A percentile compares a stretch with the other conserved stretches of the same genome.
Conservation (phyloP, 2,113 vertebrate species). For the Nerophis lumbriciformis region DNA sequence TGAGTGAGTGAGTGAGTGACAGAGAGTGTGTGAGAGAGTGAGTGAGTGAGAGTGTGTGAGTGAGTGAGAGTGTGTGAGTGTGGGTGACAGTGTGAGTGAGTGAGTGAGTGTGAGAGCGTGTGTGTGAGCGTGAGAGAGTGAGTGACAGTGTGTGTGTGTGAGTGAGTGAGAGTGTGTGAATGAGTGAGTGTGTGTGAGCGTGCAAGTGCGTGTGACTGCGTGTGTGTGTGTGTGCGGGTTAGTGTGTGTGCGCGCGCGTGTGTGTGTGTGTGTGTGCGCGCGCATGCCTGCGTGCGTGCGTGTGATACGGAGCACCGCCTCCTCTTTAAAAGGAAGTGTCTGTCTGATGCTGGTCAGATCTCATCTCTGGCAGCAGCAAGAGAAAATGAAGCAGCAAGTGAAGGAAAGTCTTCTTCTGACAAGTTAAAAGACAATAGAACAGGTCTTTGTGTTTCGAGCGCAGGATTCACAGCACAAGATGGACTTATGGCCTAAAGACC, state of each 20-base stretch:
- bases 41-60: too few species aligned
- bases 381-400: slow-evolving; percentile 11
- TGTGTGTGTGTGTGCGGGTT: not conserved
- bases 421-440: not conserved
- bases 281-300: not conserved
- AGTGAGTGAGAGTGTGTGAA: too few species aligned
- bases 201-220: too few species aligned
- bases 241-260: slow-evolving; percentile 14
- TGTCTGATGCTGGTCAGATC: slow-evolving; percentile 39
- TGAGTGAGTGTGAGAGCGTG: too few species aligned
- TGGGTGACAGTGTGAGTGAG: too few species aligned
- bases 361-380: slow-evolving; percentile 19
- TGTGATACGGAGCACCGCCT: slow-evolving; percentile 29
- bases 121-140: too few species aligned
- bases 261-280: too few species aligned
- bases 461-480: slow-evolving; percentile 39
- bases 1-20: slow-evolving; percentile 5
- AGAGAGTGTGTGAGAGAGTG: too few species aligned
- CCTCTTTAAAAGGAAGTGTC: slow-evolving; percentile 56
- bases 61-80: too few species aligned
- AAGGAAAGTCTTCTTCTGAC: slow-evolving; percentile 36
- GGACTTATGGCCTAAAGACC: slow-evolving; percentile 61
- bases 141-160: too few species aligned
- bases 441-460: slow-evolving; percentile 21
- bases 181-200: too few species aligned